Evolutionary conservation across 2,113 vertebrate species (phyloP), one percentile per base, ranked within the genome.

Genomic region (Cottus gobio): DNA sequence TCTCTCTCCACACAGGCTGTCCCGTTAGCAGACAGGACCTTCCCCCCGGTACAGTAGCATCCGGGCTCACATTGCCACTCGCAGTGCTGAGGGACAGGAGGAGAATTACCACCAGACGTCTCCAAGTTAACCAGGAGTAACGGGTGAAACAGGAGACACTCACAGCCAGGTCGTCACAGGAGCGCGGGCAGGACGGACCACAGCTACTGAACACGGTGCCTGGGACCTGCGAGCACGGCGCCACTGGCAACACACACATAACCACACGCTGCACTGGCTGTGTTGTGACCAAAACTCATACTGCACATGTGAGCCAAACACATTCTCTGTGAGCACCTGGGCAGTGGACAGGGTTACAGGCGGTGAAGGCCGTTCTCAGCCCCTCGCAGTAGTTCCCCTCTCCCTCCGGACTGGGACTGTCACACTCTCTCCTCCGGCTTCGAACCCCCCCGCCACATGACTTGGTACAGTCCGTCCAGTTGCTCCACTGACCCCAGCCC

Each of bases 361-460:
- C 52, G 2, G 79, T 83, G 60, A 95, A 86, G 77, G 96, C 94
- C 1, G 92, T 92, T 26, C 85, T 90, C 8, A 92, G 92, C 0
- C 97, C 97, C 86, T 97, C 96, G 3, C 96, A 97, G 89, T 95
- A 97, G 66, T 95, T 93, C 5, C 96, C 96, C 2, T 91, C 90
- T 10, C 93, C 95, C 61, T 92, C 90, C 0, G 95, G 96, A 9
- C 63, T 15, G 0, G 96, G 96, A 57, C 78, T 95, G 90, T 96
- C 90, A 68, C 97, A 98, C 46, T 91, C 88, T 57, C 96, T 92
- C 54, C 81, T 90, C 20, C 95, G 93, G 80, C 93, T 96, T 66
- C 67, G 82, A 56, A 98, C 86, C 20, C 97, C 97, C 8, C 95
- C 95, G 0, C 96, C 96, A n/a, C 97, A 98, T 7, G 95, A 97